Evolutionary conservation across 2,113 vertebrate genomes (phyloP), one percentile per base, ranked within the genome.

Genomic region (Colossoma macropomum): DNA sequence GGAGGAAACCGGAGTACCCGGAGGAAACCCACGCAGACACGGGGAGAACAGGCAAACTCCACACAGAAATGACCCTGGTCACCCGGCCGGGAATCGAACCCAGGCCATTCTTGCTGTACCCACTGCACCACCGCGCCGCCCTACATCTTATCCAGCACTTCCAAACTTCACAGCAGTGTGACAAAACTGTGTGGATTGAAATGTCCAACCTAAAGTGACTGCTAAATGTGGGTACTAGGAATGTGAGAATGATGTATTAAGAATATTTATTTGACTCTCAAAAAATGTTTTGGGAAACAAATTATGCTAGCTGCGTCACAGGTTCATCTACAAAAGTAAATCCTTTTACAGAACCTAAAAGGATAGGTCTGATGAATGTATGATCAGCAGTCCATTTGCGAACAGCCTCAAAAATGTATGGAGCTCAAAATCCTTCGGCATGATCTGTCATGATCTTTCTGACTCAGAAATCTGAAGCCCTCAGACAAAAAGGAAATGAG

Each of bases 361-460:
- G 17, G 17, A 68, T 0, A 23, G 19, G 32, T 38, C 7, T 38
- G 3, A 69, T 9, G 66, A 69, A 69, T 19, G 8, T 13, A 32
- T 30, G 28, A 69, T 3, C 27, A 65, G 27, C 62, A 17, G 16
- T 32, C 17, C 28, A 32, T 66, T 0, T 2, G 21, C 23, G 34
- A 69, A 38, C 19, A 23, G 4, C 12, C 34, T 38, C 16, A 8
- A 23, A 69, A 82, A 76, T 38, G 21, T 48, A 16, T 63, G 30
- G 2, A 17, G 4, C 60, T 79, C 78, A 50, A 59, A 88, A 86
- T 77, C 84, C 88, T 85, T 73, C 4, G 75, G 86, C 75, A 76
- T 45, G 56, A 56, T 88, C 83, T 63, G 34, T 66, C 52, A n/a
- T n/a, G 73, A 63, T 27, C 77, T 76, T 68, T 72, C 25, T 68